Percentiles rank a stretch among this genome's conserved stretches.
Evolutionary conservation across 2,888 invertebrate species (phyloP).

Genomic region (Plebejus anna): DNA sequence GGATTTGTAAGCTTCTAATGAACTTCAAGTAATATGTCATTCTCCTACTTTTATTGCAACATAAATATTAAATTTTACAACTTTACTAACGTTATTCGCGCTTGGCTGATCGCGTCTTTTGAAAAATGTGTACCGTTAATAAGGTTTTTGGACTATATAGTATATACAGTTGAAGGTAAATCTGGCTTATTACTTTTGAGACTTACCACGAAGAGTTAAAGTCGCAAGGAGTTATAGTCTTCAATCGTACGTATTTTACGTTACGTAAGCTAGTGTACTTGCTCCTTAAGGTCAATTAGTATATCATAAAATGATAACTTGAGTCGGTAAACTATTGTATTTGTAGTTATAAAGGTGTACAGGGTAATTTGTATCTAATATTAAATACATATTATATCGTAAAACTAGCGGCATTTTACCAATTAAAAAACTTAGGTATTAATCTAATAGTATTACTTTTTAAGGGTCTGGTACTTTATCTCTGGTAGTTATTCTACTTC

Average conservation of each 20-base stretch:
- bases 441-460: too few species aligned
- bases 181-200: background rate
- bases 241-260: too few species aligned
- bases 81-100: background rate
- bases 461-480: too few species aligned
- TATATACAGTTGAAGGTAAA: background rate
- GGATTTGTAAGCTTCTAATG: background rate
- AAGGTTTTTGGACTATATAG: background rate
- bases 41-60: background rate
- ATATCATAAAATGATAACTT: background rate
- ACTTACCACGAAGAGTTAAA: background rate
- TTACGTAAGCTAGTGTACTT: too few species aligned
- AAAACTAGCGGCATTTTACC: too few species aligned
- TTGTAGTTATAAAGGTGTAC: too few species aligned
- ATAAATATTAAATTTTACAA: slow-evolving; percentile 1
- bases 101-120: background rate
- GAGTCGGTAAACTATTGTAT: background rate
- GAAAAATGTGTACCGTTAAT: slow-evolving; percentile 6
- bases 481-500: too few species aligned
- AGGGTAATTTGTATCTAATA: too few species aligned
- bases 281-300: background rate
- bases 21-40: background rate
- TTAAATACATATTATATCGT: too few species aligned
- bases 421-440: too few species aligned
- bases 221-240: background rate